phyloP scores from a whole-genome alignment of 2,113 vertebrate species.

The Megalops atlanticus region DNA sequence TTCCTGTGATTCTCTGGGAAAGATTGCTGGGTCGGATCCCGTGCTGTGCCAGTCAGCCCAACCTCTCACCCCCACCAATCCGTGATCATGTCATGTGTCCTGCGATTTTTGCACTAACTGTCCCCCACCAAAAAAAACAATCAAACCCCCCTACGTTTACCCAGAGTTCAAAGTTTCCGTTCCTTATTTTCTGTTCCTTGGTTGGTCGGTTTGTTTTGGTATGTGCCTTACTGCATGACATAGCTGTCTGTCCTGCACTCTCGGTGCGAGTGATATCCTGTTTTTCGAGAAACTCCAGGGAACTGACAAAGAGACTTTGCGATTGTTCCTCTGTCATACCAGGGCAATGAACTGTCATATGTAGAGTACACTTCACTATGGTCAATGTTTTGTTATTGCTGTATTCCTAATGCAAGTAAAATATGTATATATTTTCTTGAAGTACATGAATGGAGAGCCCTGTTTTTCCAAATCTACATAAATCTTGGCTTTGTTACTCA shows the following conservation, averaged over 20 bases:
- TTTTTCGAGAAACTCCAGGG: slow-evolving; percentile 47
- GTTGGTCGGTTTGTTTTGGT: slow-evolving; percentile 64
- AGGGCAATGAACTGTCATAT: background rate
- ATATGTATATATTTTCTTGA: background rate
- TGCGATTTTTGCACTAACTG: slow-evolving; percentile 76
- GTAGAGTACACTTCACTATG: background rate
- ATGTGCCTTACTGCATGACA: slow-evolving; percentile 73
- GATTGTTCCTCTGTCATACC: slow-evolving; percentile 16
- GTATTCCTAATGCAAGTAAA: too few species aligned
- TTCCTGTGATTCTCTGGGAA: slow-evolving; percentile 81
- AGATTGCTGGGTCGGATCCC: slow-evolving; percentile 86
- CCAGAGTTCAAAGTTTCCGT: slow-evolving; percentile 58
- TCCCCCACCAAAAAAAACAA: slow-evolving; percentile 61
- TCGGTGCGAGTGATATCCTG: slow-evolving; percentile 47
- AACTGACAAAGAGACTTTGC: slow-evolving; percentile 70
- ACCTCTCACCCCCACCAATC: slow-evolving; percentile 86
- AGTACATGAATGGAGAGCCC: background rate
- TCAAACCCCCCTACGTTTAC: slow-evolving; percentile 50
- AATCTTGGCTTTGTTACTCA: background rate
- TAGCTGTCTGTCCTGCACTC: slow-evolving; percentile 58
- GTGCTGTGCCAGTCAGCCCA: slow-evolving; percentile 80
- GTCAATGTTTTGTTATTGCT: too few species aligned
- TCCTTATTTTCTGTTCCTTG: slow-evolving; percentile 64
- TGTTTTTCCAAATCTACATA: too few species aligned
- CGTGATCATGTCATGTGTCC: slow-evolving; percentile 81